phyloP scores from a whole-genome alignment of 2,797 vertebrate genomes.

The Parauchenoglanis ngamensis region DNA sequence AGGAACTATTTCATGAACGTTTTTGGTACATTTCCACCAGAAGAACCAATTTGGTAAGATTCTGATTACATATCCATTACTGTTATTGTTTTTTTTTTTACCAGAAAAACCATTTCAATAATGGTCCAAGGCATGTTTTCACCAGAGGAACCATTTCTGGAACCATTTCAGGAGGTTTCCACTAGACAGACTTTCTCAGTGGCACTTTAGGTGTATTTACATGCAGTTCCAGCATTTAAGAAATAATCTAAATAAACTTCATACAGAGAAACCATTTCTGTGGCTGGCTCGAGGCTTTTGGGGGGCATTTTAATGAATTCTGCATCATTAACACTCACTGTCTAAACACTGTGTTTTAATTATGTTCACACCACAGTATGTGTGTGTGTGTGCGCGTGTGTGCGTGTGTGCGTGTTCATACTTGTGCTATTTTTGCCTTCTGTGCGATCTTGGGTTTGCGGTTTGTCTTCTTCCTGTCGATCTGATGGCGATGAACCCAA shows the following conservation, averaged over 20 bases:
- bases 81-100: too few relatives aligned
- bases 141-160: background rate
- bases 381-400: background rate
- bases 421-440: conserved; percentile 79
- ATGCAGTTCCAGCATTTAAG: background rate
- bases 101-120: background rate
- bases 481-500: conserved; percentile 88
- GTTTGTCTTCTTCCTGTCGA: conserved; percentile 81
- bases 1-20: background rate
- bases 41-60: background rate
- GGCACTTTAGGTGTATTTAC: background rate
- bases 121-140: background rate
- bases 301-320: background rate
- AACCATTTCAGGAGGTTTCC: background rate
- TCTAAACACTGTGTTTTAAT: background rate
- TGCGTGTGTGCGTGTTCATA: conserved; percentile 35
- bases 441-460: conserved; percentile 71
- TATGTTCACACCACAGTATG: background rate
- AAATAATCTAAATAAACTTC: background rate
- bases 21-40: background rate
- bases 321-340: background rate
- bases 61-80: too few relatives aligned
- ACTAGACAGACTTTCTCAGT: background rate
- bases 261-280: background rate
- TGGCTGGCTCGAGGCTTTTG: background rate